Conservation (phyloP, 2,113 vertebrate genomes). For the Platichthys flesus region DNA sequence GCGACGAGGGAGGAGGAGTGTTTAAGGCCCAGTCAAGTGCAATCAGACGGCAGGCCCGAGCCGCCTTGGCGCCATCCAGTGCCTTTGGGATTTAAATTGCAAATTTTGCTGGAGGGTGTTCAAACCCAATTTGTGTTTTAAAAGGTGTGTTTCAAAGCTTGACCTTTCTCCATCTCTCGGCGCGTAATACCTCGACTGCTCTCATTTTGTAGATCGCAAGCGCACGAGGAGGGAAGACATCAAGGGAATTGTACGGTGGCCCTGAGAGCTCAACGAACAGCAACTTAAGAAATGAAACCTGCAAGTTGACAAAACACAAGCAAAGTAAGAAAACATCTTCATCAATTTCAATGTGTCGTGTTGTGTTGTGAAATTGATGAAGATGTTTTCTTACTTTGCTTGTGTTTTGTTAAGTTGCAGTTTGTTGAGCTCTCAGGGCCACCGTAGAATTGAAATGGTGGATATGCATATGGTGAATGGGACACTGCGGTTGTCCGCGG, state of each 20-base stretch:
- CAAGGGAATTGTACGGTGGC: neutral
- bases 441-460: neutral
- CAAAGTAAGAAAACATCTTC: too few species aligned
- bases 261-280: too few species aligned
- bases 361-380: too few species aligned
- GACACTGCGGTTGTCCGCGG: neutral
- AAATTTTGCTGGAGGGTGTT: conserved; percentile 12
- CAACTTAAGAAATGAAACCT: too few species aligned
- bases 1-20: conserved; percentile 19
- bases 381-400: too few species aligned
- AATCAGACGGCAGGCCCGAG: conserved; percentile 29
- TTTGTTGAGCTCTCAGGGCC: too few species aligned
- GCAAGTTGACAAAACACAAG: too few species aligned
- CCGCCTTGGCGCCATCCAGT: conserved; percentile 10
- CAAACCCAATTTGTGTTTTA: conserved; percentile 24
- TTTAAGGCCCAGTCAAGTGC: conserved; percentile 19
- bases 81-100: conserved; percentile 47
- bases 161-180: neutral
- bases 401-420: too few species aligned
- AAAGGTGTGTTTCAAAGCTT: conserved; percentile 26
- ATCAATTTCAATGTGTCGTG: too few species aligned
- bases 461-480: conserved; percentile 4
- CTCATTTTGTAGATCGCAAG: conserved; percentile 27
- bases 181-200: conserved; percentile 2
- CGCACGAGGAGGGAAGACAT: conserved; percentile 5